phyloP scores from a whole-genome alignment of 2,113 vertebrate species.

The Rana temporaria region DNA sequence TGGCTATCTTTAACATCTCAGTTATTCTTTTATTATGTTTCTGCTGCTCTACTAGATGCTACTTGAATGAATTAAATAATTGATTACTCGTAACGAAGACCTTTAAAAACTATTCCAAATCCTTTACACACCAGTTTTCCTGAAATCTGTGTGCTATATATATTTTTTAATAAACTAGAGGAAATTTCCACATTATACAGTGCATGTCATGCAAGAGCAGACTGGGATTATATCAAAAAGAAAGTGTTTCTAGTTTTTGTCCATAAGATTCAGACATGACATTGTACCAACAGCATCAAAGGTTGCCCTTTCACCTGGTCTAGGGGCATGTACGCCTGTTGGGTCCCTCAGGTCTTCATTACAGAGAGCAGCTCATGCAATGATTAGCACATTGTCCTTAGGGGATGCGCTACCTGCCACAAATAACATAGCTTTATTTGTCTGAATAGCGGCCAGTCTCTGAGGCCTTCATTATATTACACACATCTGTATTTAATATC shows the following conservation, averaged over 20 bases:
- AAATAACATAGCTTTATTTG: slow-evolving; percentile 58
- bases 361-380: slow-evolving; percentile 47
- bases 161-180: neutral
- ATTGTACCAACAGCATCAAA: slow-evolving; percentile 50
- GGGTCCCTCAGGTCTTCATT: slow-evolving; percentile 55
- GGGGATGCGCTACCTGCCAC: slow-evolving; percentile 55
- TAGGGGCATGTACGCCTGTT: slow-evolving; percentile 23
- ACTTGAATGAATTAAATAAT: slow-evolving; percentile 18
- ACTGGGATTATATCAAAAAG: neutral
- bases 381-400: slow-evolving; percentile 55
- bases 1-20: neutral
- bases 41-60: neutral
- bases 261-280: slow-evolving; percentile 39
- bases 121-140: too few relatives aligned
- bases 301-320: slow-evolving; percentile 54
- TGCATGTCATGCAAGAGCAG: neutral
- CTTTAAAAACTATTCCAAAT: too few relatives aligned
- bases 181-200: too few relatives aligned
- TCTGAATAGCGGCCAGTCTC: slow-evolving; percentile 54
- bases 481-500: slow-evolving; percentile 57
- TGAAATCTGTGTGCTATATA: too few relatives aligned
- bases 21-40: neutral
- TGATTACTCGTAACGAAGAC: neutral
- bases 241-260: slow-evolving; percentile 12
- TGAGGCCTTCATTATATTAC: slow-evolving; percentile 54